A percentile compares a stretch with the other conserved stretches of the same genome.
Evolutionary conservation across 2,888 invertebrate genomes (phyloP).

Genomic region (Macrosoma leucophasiata): DNA sequence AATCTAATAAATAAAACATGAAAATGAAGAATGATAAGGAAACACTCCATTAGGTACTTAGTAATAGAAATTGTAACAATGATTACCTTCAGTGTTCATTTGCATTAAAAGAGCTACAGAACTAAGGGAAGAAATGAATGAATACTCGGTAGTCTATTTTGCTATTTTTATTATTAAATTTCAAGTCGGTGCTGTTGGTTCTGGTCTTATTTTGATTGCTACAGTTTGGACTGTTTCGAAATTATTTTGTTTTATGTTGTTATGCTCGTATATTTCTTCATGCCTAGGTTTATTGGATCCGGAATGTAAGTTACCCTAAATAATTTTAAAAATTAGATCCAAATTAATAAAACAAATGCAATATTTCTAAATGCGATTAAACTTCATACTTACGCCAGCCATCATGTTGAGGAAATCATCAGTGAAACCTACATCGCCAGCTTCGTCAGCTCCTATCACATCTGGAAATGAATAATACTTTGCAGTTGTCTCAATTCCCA

Average conservation of each 20-base stretch:
- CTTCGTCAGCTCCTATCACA: slow-evolving; percentile 32
- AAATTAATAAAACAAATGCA: not conserved
- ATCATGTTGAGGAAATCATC: slow-evolving; percentile 60
- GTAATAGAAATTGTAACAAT: slow-evolving; percentile 17
- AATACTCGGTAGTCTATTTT: slow-evolving; percentile 18
- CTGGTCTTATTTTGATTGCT: slow-evolving; percentile 32
- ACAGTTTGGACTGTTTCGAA: slow-evolving; percentile 43
- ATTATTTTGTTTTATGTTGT: too few relatives aligned
- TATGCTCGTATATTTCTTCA: too few relatives aligned
- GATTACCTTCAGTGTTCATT: slow-evolving; percentile 61
- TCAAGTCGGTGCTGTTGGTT: slow-evolving; percentile 36
- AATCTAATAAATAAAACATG: slow-evolving; percentile 40
- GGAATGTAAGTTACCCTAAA: too few relatives aligned
- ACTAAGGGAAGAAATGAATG: slow-evolving; percentile 17
- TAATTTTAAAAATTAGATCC: not conserved
- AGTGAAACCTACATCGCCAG: slow-evolving; percentile 39
- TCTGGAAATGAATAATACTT: too few relatives aligned
- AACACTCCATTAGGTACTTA: slow-evolving; percentile 13
- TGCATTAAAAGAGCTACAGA: slow-evolving; percentile 34
- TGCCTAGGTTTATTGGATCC: too few relatives aligned
- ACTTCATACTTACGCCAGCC: slow-evolving; percentile 46
- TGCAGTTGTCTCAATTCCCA: too few relatives aligned
- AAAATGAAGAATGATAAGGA: slow-evolving; percentile 56
- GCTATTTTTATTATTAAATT: slow-evolving; percentile 31
- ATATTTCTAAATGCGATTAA: slow-evolving; percentile 1